Conservation (phyloP, 2,888 invertebrate genomes). For the Megaustenia siamemsis region DNA sequence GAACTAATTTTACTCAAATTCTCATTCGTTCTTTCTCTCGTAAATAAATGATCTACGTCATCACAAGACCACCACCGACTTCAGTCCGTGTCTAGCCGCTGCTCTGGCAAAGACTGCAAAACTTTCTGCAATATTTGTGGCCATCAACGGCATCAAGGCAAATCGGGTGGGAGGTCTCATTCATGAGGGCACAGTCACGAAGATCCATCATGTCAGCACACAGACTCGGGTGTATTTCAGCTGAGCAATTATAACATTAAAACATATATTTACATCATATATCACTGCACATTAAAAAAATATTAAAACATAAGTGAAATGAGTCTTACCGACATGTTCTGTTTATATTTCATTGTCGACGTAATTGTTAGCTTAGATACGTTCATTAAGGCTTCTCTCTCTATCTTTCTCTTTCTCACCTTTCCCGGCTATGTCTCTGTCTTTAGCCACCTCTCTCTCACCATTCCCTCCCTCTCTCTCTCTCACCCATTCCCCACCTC, state of each 20-base stretch:
- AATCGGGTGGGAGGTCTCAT: conserved; percentile 53
- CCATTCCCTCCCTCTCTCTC: too few relatives aligned
- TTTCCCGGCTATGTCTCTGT: neutral
- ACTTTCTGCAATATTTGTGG: conserved; percentile 55
- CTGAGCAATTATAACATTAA: conserved; percentile 18
- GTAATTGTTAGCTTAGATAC: neutral
- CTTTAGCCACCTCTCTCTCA: neutral
- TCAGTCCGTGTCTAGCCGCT: too few relatives aligned
- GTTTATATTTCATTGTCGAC: neutral
- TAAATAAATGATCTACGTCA: too few relatives aligned
- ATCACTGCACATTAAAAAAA: too few relatives aligned
- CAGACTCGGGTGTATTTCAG: conserved; percentile 50
- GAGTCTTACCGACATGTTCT: neutral
- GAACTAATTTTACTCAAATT: too few relatives aligned
- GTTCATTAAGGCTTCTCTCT: neutral
- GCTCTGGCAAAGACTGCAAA: conserved; percentile 54
- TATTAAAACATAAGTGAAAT: too few relatives aligned
- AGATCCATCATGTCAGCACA: conserved; percentile 51
- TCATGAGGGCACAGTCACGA: conserved; percentile 53
- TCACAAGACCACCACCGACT: too few relatives aligned
- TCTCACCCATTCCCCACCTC: too few relatives aligned
- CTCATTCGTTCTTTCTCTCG: too few relatives aligned
- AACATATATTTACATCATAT: neutral
- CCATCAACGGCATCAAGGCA: conserved; percentile 47
- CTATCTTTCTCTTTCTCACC: neutral